Evolutionary conservation across 1,140 invertebrate genomes (phyloP).

Genomic region (Sinonovacula constricta): DNA sequence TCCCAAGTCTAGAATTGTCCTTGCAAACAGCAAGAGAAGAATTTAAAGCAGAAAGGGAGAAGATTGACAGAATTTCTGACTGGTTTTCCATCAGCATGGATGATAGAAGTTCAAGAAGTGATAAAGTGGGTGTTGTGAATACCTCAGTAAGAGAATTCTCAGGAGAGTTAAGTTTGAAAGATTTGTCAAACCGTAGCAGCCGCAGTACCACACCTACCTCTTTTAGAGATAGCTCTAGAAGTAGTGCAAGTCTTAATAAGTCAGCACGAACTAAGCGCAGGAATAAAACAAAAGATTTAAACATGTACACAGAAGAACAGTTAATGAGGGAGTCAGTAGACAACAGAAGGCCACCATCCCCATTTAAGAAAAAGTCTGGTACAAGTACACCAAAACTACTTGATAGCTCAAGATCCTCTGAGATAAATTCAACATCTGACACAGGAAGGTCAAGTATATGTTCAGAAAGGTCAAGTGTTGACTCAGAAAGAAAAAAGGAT

Average conservation of each 20-base stretch:
- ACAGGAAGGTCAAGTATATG: no score
- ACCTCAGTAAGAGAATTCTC: neutral
- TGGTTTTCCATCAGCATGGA: slow-evolving; percentile 50
- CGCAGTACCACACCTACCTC: slow-evolving; percentile 11
- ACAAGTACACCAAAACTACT: neutral
- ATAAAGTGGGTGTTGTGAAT: neutral
- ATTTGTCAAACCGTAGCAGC: slow-evolving; percentile 16
- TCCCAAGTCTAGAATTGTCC: slow-evolving; percentile 44
- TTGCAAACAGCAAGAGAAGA: slow-evolving; percentile 36
- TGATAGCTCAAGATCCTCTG: neutral
- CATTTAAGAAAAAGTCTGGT: slow-evolving; percentile 14
- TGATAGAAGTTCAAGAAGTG: slow-evolving; percentile 13
- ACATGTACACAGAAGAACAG: slow-evolving; percentile 25
- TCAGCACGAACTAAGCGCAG: slow-evolving; percentile 39
- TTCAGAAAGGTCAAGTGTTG: no score
- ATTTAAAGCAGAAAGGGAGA: slow-evolving; percentile 36
- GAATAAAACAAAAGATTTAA: slow-evolving; percentile 23
- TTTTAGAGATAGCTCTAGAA: neutral
- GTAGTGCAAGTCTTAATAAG: slow-evolving; percentile 8
- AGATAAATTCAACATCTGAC: no score
- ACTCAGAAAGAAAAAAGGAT: no score
- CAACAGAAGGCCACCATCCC: slow-evolving; percentile 41
- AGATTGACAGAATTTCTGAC: slow-evolving; percentile 15
- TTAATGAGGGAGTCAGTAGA: slow-evolving; percentile 33
- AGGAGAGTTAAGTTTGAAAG: slow-evolving; percentile 9